Percentiles rank a stretch among this genome's conserved stretches.
These are phyloP conservation scores for Raphicerus campestris DNA, from an alignment of 2,113 vertebrate species.

Conservation along the genomic window DNA sequence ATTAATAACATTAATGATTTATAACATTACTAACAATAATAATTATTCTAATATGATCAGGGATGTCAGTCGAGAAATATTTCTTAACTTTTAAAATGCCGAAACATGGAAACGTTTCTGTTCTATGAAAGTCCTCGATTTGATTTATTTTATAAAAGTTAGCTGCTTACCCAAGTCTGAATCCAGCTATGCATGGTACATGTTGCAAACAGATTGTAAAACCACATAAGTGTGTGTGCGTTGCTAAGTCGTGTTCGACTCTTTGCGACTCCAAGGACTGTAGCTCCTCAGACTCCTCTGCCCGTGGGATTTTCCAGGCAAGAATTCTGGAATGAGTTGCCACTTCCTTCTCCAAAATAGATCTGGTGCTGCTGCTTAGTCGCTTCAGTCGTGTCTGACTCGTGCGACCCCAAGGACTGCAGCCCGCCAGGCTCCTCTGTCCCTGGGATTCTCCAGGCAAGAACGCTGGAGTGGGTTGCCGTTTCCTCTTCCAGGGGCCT, in stretches of 20 bases:
- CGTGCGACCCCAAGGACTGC: background rate
- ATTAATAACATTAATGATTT: background rate
- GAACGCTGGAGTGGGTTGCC: background rate
- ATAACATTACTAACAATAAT: background rate
- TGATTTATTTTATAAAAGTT: background rate
- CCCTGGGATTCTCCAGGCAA: background rate
- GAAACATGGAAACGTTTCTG: background rate
- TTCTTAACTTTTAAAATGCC: background rate
- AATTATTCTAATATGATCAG: background rate
- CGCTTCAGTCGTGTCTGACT: fast-evolving
- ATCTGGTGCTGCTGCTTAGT: background rate
- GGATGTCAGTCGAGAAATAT: background rate
- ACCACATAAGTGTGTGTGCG: background rate
- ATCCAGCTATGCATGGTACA: background rate
- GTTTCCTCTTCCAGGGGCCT: background rate
- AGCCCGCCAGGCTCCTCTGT: background rate
- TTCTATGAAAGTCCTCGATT: background rate
- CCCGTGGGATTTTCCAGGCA: background rate
- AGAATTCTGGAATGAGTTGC: background rate
- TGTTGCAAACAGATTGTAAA: background rate
- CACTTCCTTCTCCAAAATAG: background rate
- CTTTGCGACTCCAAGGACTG: background rate
- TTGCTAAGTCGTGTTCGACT: background rate
- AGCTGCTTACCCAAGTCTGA: background rate
- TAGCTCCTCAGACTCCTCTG: background rate